Conservation (phyloP, 2,888 invertebrate species). For the Caenorhabditis doughertyi region DNA sequence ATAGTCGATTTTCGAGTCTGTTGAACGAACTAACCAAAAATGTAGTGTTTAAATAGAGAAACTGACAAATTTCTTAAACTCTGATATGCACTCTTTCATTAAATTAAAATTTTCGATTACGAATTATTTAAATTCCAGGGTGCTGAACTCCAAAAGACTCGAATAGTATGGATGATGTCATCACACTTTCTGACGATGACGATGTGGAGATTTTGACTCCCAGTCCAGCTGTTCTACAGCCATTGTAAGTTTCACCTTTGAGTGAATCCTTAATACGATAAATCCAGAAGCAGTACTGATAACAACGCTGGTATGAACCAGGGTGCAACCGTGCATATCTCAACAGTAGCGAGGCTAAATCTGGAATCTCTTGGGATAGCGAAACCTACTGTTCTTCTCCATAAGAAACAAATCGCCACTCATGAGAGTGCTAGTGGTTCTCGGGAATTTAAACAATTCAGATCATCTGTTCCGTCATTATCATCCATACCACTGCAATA, state of each 20-base stretch:
- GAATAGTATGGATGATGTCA: constrained; percentile 32
- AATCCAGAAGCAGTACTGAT: constrained; percentile 1
- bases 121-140: background rate
- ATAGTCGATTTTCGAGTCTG: no score
- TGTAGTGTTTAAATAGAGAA: no score
- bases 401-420: no score
- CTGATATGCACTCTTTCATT: no score
- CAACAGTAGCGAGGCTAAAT: background rate
- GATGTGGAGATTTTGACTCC: constrained; percentile 23
- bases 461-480: no score
- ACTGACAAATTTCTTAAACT: no score
- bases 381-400: no score
- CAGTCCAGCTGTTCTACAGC: background rate
- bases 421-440: no score
- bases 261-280: background rate
- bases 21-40: no score
- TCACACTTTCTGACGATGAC: constrained; percentile 41
- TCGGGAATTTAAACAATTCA: no score
- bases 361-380: constrained; percentile 14
- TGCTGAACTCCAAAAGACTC: background rate
- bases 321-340: constrained; percentile 33
- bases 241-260: background rate
- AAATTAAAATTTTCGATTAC: no score
- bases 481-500: no score
- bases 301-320: background rate